Evolutionary conservation across 2,113 vertebrate species (phyloP).

Genomic region (Ophthalmolycus amberensis): DNA sequence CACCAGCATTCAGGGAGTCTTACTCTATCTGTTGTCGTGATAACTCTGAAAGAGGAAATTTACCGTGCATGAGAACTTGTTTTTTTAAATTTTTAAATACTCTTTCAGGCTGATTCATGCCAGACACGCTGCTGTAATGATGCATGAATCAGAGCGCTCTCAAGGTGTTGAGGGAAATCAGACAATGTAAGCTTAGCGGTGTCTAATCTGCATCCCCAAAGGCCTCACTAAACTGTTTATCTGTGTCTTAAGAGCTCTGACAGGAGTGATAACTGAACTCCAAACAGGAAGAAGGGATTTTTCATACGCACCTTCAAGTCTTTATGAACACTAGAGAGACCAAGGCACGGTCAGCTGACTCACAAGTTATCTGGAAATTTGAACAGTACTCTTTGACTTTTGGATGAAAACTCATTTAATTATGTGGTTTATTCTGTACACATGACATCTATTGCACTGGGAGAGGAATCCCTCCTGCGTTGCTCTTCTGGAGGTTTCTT

Average conservation of each 20-base stretch:
- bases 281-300: neutral
- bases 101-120: neutral
- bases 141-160: neutral
- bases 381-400: neutral
- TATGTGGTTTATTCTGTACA: too few species aligned
- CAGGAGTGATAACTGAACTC: neutral
- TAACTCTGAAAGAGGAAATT: neutral
- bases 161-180: conserved; percentile 20
- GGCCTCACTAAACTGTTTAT: conserved; percentile 3
- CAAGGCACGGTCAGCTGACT: too few species aligned
- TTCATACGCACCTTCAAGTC: neutral
- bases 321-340: neutral
- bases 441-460: too few species aligned
- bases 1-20: neutral
- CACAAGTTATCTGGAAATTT: neutral
- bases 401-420: too few species aligned
- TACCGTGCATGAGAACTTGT: neutral
- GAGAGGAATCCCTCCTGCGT: too few species aligned
- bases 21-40: neutral
- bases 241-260: neutral
- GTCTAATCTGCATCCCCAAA: conserved; percentile 22
- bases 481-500: too few species aligned
- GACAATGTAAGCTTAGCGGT: conserved; percentile 1
- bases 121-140: neutral
- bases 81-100: neutral